Conservation (phyloP, 2,113 vertebrate species). For the Cavia aperea region DNA sequence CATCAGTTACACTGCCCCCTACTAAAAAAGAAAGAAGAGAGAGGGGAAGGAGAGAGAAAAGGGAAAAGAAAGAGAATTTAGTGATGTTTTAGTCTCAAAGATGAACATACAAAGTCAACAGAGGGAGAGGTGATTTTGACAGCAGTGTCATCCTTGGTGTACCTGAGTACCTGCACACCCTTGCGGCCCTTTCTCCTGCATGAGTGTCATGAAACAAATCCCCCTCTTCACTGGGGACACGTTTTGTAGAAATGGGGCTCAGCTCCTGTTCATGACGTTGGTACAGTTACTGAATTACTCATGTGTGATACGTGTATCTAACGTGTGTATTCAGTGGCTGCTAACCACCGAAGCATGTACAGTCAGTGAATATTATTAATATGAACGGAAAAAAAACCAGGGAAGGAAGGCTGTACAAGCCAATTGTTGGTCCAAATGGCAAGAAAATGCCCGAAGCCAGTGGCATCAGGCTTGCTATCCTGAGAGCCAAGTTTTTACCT, state of each 20-base stretch:
- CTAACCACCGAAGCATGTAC: neutral
- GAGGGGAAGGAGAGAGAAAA: neutral
- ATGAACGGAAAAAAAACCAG: neutral
- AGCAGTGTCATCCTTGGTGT: neutral
- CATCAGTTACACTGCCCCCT: neutral
- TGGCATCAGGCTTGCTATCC: neutral
- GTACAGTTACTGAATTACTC: neutral
- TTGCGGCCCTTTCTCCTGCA: neutral
- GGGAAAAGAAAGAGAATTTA: neutral
- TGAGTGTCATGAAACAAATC: neutral
- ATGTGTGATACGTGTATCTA: neutral
- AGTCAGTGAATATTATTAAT: neutral
- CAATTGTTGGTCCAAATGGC: neutral
- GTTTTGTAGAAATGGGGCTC: neutral
- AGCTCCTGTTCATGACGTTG: neutral
- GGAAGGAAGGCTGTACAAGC: neutral
- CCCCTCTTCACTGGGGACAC: neutral
- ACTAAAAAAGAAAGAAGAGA: neutral
- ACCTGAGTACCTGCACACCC: neutral
- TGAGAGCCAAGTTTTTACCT: neutral
- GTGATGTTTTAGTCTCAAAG: neutral
- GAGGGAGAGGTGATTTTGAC: neutral
- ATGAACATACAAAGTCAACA: neutral
- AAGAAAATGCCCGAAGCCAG: neutral
- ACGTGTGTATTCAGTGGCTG: neutral